A percentile compares a stretch with the other conserved stretches of the same genome.
Evolutionary conservation across 2,113 vertebrate species (phyloP).

Genomic region (Promerops cafer): DNA sequence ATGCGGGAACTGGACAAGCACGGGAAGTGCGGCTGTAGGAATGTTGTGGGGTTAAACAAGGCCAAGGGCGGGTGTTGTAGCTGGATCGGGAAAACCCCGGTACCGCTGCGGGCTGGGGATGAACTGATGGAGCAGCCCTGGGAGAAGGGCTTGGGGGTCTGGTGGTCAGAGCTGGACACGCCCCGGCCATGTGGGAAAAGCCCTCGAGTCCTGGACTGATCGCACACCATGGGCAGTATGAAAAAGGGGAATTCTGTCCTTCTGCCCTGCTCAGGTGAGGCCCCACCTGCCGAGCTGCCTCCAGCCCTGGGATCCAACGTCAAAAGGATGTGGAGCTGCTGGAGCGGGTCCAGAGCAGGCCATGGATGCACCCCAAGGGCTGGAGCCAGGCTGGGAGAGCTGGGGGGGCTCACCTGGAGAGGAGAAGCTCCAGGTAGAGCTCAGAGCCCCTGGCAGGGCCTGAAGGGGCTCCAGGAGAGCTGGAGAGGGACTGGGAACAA

Average conservation of each 20-base stretch:
- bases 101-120: fast-evolving
- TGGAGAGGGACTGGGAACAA: not conserved
- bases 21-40: fast-evolving
- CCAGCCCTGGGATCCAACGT: too few species aligned
- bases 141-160: not conserved
- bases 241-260: not conserved
- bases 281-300: not conserved
- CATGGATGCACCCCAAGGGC: too few species aligned
- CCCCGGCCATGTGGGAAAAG: fast-evolving
- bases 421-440: fast-evolving
- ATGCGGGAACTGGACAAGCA: fast-evolving
- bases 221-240: fast-evolving
- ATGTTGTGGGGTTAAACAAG: fast-evolving
- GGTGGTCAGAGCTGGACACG: too few species aligned
- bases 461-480: not conserved
- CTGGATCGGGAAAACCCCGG: not conserved
- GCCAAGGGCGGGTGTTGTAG: fast-evolving
- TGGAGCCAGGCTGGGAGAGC: not conserved
- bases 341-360: fast-evolving
- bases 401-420: fast-evolving
- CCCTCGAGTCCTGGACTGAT: not conserved
- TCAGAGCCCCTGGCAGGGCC: fast-evolving
- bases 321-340: not conserved
- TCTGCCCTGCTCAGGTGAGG: not conserved
- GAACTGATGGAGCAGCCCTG: not conserved